Percentiles rank a stretch among this genome's conserved stretches.
phyloP scores from a whole-genome alignment of 2,113 vertebrate species.

The Lepisosteus oculatus region DNA sequence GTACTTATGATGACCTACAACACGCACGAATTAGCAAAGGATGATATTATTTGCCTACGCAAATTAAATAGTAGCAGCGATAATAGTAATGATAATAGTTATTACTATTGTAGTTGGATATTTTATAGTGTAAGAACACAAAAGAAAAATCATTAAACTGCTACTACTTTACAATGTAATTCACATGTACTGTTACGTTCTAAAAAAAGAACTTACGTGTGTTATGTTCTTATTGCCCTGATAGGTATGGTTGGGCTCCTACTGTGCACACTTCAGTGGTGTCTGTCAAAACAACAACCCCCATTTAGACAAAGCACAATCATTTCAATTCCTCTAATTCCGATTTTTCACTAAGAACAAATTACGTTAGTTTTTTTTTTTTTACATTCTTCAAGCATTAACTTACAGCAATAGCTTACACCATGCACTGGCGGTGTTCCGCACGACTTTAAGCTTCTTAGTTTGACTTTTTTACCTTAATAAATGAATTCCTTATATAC shows the following conservation, averaged over 20 bases:
- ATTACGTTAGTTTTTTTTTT: no score
- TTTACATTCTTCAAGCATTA: no score
- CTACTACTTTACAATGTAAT: background rate
- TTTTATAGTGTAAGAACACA: background rate
- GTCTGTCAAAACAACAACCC: constrained; percentile 79
- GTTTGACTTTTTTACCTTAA: no score
- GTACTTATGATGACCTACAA: no score
- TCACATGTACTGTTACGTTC: background rate
- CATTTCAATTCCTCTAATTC: constrained; percentile 45
- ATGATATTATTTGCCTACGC: background rate
- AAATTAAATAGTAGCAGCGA: background rate
- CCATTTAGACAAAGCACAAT: constrained; percentile 71
- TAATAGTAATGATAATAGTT: background rate
- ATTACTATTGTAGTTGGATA: background rate
- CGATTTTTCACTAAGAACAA: no score
- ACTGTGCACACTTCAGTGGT: constrained; percentile 74
- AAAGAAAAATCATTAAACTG: background rate
- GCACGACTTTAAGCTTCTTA: no score
- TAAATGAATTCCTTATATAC: no score
- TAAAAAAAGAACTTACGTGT: constrained; percentile 54
- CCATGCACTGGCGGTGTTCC: no score
- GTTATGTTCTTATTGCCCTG: constrained; percentile 65
- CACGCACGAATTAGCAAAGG: no score
- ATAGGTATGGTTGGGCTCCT: constrained; percentile 82
- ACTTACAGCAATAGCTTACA: no score